Conservation (phyloP, 2,113 vertebrate genomes). For the Lepidothrix coronata region DNA sequence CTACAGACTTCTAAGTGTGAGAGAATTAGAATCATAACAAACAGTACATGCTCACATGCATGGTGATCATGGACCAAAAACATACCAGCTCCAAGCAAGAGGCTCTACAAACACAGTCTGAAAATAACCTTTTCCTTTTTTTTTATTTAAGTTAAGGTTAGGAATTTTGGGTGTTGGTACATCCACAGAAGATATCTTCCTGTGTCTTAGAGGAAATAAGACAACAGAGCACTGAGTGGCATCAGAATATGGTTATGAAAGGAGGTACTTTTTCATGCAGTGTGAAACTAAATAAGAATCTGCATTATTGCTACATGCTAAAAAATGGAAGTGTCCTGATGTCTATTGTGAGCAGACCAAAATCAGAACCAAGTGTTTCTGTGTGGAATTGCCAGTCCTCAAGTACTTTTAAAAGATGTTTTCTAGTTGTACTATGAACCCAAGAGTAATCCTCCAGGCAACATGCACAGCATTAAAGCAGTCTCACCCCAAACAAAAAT, state of each 20-base stretch:
- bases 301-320: background rate
- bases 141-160: background rate
- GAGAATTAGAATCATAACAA: background rate
- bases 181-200: background rate
- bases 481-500: background rate
- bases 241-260: background rate
- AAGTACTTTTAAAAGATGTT: background rate
- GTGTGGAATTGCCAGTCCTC: background rate
- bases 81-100: background rate
- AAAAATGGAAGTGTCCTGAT: background rate
- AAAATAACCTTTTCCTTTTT: background rate
- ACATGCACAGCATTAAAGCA: background rate
- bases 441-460: background rate
- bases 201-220: background rate
- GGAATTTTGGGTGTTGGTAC: background rate
- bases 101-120: background rate
- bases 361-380: background rate
- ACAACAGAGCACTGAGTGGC: background rate
- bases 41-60: fast-evolving
- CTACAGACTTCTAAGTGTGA: background rate
- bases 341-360: background rate
- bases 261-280: background rate
- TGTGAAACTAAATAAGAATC: background rate
- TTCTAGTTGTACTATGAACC: background rate
- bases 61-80: background rate